A percentile compares a stretch with the other conserved stretches of the same genome.
Evolutionary conservation across 2,888 invertebrate species (phyloP).

Genomic region (Trichopoda pennipes): DNA sequence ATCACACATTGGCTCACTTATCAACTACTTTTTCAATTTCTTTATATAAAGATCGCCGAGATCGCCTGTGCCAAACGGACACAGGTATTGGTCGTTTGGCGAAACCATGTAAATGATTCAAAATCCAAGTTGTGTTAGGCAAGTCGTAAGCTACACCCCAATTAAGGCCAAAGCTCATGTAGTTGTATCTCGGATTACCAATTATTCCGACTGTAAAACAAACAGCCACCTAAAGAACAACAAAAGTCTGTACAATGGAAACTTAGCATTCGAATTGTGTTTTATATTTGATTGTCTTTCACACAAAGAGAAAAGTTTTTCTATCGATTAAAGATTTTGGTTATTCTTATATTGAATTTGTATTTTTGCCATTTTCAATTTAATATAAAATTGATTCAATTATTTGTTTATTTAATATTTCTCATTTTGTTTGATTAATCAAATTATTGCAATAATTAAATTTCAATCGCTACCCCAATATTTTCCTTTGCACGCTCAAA

Average conservation of each 20-base stretch:
- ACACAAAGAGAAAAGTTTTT: too few species aligned
- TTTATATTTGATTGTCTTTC: too few species aligned
- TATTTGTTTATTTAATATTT: too few species aligned
- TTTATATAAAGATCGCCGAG: conserved; percentile 75
- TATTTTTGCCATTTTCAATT: too few species aligned
- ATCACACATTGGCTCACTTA: conserved; percentile 81
- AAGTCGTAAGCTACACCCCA: conserved; percentile 87
- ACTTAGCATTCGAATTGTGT: neutral
- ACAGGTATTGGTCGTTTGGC: conserved; percentile 71
- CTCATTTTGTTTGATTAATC: too few species aligned
- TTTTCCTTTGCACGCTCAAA: too few species aligned
- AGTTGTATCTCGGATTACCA: conserved; percentile 83
- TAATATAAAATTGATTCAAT: too few species aligned
- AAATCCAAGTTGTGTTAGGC: conserved; percentile 83
- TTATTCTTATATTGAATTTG: too few species aligned
- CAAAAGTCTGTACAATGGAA: neutral
- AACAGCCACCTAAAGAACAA: conserved; percentile 81
- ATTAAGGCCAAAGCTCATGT: conserved; percentile 85
- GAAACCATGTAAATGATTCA: conserved; percentile 78
- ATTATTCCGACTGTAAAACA: conserved; percentile 84
- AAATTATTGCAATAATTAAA: too few species aligned
- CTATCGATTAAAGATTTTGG: too few species aligned
- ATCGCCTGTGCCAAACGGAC: conserved; percentile 82
- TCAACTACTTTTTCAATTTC: conserved; percentile 83
- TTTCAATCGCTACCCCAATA: too few species aligned